phyloP scores from a whole-genome alignment of 2,113 vertebrate species.

The Phycodurus eques region DNA sequence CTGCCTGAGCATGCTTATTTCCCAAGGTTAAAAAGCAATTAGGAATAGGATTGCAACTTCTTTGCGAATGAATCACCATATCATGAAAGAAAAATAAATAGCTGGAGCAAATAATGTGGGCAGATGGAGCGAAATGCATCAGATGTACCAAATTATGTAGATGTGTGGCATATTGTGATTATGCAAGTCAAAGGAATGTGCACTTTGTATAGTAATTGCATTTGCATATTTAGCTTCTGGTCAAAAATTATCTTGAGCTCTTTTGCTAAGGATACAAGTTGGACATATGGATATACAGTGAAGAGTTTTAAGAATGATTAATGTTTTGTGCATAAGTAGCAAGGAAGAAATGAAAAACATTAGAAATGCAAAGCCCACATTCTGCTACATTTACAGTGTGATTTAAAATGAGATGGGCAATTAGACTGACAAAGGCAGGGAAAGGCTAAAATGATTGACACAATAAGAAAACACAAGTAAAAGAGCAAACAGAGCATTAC shows the following conservation, averaged over 20 bases:
- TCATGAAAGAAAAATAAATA: constrained; percentile 64
- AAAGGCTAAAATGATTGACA: constrained; percentile 26
- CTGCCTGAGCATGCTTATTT: constrained; percentile 50
- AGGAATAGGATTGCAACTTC: constrained; percentile 37
- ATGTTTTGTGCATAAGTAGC: constrained; percentile 16
- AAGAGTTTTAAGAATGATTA: constrained; percentile 17
- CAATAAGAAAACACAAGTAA: constrained; percentile 20
- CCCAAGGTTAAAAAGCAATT: constrained; percentile 67
- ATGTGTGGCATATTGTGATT: constrained; percentile 5
- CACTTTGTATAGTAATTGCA: constrained; percentile 1
- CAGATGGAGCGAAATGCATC: constrained; percentile 52
- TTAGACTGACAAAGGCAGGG: constrained; percentile 22
- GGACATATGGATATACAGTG: constrained; percentile 23
- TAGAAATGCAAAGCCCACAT: constrained; percentile 8
- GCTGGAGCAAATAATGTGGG: constrained; percentile 42
- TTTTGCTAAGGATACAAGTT: constrained; percentile 9
- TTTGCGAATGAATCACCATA: constrained; percentile 63
- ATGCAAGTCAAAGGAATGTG: neutral
- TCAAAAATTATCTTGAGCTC: constrained; percentile 6
- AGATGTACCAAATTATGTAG: constrained; percentile 14
- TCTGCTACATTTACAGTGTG: neutral
- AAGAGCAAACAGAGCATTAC: constrained; percentile 14
- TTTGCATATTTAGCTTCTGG: neutral
- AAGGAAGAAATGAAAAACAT: neutral
- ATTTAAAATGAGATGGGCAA: constrained; percentile 23